Evolutionary conservation across 2,797 vertebrate genomes (phyloP).

Genomic region (Characodon lateralis): DNA sequence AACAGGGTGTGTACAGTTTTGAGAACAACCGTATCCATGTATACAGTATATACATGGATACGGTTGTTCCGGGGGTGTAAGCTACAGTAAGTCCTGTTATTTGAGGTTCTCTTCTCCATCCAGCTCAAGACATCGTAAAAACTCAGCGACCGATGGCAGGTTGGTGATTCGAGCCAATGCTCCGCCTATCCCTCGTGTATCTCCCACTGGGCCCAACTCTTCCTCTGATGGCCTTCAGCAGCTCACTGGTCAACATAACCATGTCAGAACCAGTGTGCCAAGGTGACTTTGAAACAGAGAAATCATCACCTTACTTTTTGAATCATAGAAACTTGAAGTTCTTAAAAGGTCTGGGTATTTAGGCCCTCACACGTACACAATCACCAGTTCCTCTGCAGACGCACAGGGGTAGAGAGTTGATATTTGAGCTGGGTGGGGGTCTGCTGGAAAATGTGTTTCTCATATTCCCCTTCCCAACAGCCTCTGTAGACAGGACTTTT

Average conservation of each 20-base stretch:
- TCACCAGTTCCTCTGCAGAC: constrained; percentile 38
- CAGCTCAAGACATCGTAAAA: constrained; percentile 78
- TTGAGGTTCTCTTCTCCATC: constrained; percentile 64
- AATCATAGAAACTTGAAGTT: constrained; percentile 14
- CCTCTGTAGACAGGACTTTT: constrained; percentile 67
- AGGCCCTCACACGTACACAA: constrained; percentile 20
- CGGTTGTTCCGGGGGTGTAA: not conserved
- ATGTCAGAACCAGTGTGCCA: constrained; percentile 84
- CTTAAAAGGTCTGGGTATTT: constrained; percentile 10
- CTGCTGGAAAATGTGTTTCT: constrained; percentile 84
- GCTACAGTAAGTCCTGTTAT: not conserved
- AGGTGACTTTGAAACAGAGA: constrained; percentile 80
- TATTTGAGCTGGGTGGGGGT: constrained; percentile 84
- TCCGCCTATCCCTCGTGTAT: constrained; percentile 76
- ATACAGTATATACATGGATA: not conserved
- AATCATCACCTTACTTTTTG: constrained; percentile 13
- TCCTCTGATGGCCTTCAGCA: constrained; percentile 71
- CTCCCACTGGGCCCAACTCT: constrained; percentile 71
- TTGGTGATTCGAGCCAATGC: constrained; percentile 76
- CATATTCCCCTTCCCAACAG: constrained; percentile 79
- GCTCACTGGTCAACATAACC: constrained; percentile 75
- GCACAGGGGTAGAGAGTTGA: constrained; percentile 64
- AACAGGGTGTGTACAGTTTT: not conserved
- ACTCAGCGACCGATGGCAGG: constrained; percentile 40
- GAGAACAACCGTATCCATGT: not conserved